Base-by-base conservation (phyloP, 2,888 invertebrate genomes). In the Brachyopa scutellaris region DNA sequence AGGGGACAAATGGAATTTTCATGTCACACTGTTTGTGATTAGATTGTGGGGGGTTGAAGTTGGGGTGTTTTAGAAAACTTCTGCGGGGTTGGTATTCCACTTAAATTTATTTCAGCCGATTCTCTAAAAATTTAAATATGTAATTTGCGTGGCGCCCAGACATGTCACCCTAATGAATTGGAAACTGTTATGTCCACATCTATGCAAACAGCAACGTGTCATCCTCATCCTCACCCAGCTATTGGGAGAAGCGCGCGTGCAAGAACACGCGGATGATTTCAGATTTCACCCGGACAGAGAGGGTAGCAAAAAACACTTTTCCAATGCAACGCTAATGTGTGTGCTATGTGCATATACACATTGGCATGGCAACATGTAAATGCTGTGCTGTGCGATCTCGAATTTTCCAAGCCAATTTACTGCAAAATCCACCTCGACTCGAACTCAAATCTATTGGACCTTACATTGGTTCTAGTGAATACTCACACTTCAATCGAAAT, bases 1-100 rank as follows among this genome's bases (percentile, higher is more conserved):
- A n/a, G 42, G 38, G 8, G 13, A 45, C 36, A 59, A 76, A 80
- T 80, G 80, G 76, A 76, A 36, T 76, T 80, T 80, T 38, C 76
- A 57, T 80, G 80, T 80, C 64, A 45, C 69, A 57, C 11, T 64
- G 61, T 36, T 29, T 59, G 55, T 57, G 55, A 74, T 80, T 76
- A 70, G 62, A 70, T 55, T 45, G 17, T 19, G 42, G 45, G 69
- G 53, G 47, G 33, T 19, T 11, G 31, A 11, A 15, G 33, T 21
- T 42, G 53, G 13, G 8, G 6, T 26, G 13, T 38, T 78, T 29
- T 69, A n/a, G n/a, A n/a, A n/a, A n/a, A n/a, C n/a, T n/a, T n/a
- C n/a, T n/a, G n/a, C n/a, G n/a, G n/a, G n/a, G n/a, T n/a, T n/a
- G n/a, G n/a, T n/a, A n/a, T n/a, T n/a, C n/a, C n/a, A n/a, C n/a